These are phyloP conservation scores for Panulirus ornatus DNA, from an alignment of 1,140 invertebrate genomes.

Conservation along the genomic window DNA sequence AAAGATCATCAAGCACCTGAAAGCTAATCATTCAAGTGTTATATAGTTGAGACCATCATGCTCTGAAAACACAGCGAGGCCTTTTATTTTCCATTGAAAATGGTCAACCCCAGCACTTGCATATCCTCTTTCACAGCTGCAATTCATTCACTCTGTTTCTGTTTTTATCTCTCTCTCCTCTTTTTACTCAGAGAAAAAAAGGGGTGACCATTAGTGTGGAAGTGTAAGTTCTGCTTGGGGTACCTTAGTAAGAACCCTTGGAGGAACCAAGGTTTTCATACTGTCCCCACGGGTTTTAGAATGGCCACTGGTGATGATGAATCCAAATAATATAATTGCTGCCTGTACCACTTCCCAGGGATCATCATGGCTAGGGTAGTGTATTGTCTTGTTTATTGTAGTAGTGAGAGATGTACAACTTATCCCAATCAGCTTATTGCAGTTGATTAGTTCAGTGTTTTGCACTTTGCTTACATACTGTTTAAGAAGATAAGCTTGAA, in stretches of 20 bases:
- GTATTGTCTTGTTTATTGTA: constrained; percentile 14
- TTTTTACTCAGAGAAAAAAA: background rate
- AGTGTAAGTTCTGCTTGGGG: background rate
- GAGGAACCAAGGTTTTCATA: constrained; percentile 5
- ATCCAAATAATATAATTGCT: constrained; percentile 43
- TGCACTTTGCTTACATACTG: constrained; percentile 52
- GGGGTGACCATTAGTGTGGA: background rate
- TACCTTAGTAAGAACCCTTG: background rate
- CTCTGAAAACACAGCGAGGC: constrained; percentile 38
- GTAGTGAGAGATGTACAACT: constrained; percentile 19
- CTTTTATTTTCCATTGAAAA: constrained; percentile 19
- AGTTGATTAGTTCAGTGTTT: constrained; percentile 40
- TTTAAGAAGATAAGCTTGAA: constrained; percentile 19
- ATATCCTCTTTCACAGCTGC: background rate
- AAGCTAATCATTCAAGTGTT: constrained; percentile 22
- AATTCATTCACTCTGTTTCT: no score
- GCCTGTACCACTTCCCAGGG: constrained; percentile 38
- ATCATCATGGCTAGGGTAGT: constrained; percentile 8
- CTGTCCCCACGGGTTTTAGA: background rate
- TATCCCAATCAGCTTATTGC: constrained; percentile 36
- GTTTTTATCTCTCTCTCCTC: background rate
- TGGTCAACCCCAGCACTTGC: constrained; percentile 7
- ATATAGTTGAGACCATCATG: constrained; percentile 29
- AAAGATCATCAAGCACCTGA: background rate
- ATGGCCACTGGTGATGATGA: constrained; percentile 28